Conservation (phyloP, 2,888 invertebrate genomes). For the Thymelicus lineola region DNA sequence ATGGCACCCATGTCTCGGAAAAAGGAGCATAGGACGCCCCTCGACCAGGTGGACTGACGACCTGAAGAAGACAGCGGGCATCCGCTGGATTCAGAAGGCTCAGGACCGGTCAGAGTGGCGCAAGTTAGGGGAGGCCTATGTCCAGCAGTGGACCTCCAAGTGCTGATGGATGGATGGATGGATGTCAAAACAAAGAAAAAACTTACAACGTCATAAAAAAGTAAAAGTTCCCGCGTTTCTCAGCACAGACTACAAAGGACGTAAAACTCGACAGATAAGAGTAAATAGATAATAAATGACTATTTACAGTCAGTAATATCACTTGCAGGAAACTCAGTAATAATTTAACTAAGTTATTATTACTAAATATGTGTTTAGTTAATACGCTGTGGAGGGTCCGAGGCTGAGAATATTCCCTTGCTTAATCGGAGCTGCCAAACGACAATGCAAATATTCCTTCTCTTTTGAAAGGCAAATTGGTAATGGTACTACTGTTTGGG, state of each 20-base stretch:
- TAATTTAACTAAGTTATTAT: constrained; percentile 6
- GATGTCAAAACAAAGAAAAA: too few relatives aligned
- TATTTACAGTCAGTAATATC: too few relatives aligned
- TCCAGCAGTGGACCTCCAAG: too few relatives aligned
- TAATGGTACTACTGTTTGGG: background rate
- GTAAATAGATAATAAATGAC: too few relatives aligned
- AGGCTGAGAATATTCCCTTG: background rate
- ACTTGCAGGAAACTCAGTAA: background rate
- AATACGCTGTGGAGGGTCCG: constrained; percentile 13
- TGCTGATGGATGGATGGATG: too few relatives aligned
- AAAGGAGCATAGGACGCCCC: too few relatives aligned
- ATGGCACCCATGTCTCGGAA: too few relatives aligned
- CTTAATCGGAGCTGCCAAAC: constrained; percentile 6
- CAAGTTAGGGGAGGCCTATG: too few relatives aligned
- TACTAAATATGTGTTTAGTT: constrained; percentile 8
- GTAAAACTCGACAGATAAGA: background rate
- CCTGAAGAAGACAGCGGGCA: too few relatives aligned
- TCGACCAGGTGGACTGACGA: too few relatives aligned
- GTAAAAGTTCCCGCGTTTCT: constrained; percentile 1
- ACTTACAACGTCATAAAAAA: background rate
- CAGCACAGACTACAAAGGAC: background rate
- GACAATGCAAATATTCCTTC: constrained; percentile 13
- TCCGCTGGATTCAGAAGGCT: too few relatives aligned
- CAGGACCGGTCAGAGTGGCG: too few relatives aligned
- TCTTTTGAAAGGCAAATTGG: constrained; percentile 11